Evolutionary conservation across 2,113 vertebrate species (phyloP).

Genomic region (Chlorodrepanis virens): DNA sequence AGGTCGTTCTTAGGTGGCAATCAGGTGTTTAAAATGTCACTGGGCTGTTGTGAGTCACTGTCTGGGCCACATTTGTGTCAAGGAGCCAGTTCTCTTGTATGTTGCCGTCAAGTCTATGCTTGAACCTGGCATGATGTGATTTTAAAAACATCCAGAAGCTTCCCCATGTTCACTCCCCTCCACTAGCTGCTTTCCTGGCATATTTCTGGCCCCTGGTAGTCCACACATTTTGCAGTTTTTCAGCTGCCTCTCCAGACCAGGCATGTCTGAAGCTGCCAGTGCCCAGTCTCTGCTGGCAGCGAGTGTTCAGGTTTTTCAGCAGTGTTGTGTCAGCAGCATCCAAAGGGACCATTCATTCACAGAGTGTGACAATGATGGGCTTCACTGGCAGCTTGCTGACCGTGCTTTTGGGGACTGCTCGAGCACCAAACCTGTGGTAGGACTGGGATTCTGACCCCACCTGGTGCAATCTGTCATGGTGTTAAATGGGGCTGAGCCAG

Average conservation of each 20-base stretch:
- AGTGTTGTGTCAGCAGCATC: background rate
- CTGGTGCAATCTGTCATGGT: background rate
- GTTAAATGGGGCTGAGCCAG: background rate
- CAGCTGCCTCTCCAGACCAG: background rate
- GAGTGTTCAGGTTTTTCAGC: background rate
- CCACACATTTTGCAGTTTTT: background rate
- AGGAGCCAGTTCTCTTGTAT: background rate
- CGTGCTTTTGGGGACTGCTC: background rate
- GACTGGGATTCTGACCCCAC: background rate
- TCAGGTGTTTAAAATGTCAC: background rate
- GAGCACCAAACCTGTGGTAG: background rate
- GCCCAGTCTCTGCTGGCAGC: rapidly evolving
- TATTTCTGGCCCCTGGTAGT: background rate
- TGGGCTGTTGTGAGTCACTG: background rate
- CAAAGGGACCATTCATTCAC: background rate
- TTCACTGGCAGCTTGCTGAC: background rate
- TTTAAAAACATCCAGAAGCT: background rate
- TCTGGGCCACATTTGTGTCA: background rate
- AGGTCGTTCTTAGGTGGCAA: background rate
- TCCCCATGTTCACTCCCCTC: background rate
- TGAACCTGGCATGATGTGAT: background rate
- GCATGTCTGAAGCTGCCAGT: rapidly evolving
- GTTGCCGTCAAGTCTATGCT: background rate
- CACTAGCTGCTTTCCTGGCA: background rate
- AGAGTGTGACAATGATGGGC: background rate